Conservation (phyloP, 92 coral and sea anemone genomes). For the Heteractis magnifica region DNA sequence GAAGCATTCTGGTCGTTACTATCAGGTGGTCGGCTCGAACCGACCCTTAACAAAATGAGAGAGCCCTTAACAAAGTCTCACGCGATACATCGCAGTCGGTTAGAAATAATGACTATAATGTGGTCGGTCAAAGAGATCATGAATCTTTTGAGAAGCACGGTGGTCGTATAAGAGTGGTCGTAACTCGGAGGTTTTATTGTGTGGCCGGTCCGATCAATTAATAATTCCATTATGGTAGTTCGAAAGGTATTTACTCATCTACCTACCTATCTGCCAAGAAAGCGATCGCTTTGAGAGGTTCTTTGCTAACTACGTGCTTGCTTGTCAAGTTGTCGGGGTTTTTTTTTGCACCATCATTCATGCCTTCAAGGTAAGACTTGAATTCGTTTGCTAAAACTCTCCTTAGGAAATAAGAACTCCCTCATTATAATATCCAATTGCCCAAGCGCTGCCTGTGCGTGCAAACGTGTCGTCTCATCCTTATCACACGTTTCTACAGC, state of each 20-base stretch:
- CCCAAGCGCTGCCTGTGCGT: slow-evolving; percentile 78
- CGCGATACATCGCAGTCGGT: background rate
- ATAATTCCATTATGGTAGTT: background rate
- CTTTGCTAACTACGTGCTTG: background rate
- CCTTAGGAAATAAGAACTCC: slow-evolving; percentile 79
- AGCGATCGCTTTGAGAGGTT: background rate
- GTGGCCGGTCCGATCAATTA: too few relatives aligned
- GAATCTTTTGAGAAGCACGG: too few relatives aligned
- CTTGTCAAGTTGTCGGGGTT: background rate
- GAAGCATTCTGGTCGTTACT: too few relatives aligned
- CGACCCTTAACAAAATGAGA: background rate
- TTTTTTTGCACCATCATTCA: background rate
- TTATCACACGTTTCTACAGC: slow-evolving; percentile 67
- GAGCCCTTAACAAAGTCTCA: background rate
- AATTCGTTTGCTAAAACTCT: slow-evolving; percentile 67
- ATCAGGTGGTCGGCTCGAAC: background rate
- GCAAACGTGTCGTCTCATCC: slow-evolving; percentile 72
- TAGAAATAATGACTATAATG: background rate
- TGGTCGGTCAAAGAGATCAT: background rate
- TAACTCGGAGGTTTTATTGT: too few relatives aligned
- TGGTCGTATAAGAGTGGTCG: too few relatives aligned
- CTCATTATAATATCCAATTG: slow-evolving; percentile 81
- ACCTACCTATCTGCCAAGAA: too few relatives aligned
- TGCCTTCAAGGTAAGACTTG: slow-evolving; percentile 59
- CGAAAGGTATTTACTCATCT: background rate